These are phyloP conservation scores for Nycticryphes semicollaris DNA, from an alignment of 2,113 vertebrate species.

Conservation along the genomic window DNA sequence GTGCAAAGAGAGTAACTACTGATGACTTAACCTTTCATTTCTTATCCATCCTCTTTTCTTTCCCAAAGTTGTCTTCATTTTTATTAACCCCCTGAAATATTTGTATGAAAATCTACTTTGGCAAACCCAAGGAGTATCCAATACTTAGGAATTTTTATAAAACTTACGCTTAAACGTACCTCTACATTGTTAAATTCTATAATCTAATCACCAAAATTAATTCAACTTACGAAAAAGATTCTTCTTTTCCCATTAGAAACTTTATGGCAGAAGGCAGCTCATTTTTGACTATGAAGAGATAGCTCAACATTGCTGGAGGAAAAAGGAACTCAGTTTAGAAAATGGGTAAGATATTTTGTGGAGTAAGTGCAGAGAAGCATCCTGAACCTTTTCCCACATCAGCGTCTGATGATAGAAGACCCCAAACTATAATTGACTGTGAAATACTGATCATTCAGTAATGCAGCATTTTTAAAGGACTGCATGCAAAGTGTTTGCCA, in stretches of 20 bases:
- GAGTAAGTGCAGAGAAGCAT: not conserved
- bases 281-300: constrained; percentile 96
- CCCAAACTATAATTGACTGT: not conserved
- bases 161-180: not conserved
- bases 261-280: constrained; percentile 94
- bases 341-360: not conserved
- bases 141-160: not conserved
- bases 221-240: constrained; percentile 72
- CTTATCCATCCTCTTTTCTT: not conserved
- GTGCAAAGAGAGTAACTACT: not conserved
- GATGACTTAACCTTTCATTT: not conserved
- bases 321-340: constrained; percentile 62
- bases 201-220: not conserved
- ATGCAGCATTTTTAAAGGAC: not conserved
- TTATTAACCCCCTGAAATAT: not conserved
- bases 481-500: not conserved
- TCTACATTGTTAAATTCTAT: not conserved
- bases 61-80: not conserved
- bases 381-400: not conserved
- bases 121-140: not conserved
- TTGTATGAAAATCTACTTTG: not conserved
- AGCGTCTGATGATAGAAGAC: not conserved
- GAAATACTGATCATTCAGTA: not conserved
- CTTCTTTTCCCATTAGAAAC: constrained; percentile 75
- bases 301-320: constrained; percentile 91